Evolutionary conservation across 2,888 invertebrate species (phyloP), one percentile per base, ranked within the genome.

Genomic region (Dyspetes luteomarginatus): DNA sequence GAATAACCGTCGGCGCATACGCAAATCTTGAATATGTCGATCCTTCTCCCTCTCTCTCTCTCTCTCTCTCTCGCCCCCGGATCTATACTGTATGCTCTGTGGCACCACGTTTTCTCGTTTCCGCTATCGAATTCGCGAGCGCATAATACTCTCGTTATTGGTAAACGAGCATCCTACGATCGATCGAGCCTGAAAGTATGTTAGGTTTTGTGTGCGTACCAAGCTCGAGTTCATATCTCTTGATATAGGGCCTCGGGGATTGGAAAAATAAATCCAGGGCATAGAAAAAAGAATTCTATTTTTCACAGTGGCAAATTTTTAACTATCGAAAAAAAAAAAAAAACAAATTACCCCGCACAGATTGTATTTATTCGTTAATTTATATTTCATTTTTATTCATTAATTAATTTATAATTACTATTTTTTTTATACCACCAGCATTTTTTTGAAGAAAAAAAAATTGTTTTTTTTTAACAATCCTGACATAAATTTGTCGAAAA

Each of bases 101-200:
- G 43, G n/a, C 26, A 4, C 43, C 17, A 45, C 55, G 55, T 22
- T 56, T 64, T 74, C 62, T 50, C 65, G 45, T 55, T 52, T 55
- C 43, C 48, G 19, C 50, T 60, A 58, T 60, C 71, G 48, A 64
- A 74, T 74, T 74, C 73, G 65, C 64, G 45, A 74, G 55, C 30
- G 65, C 55, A 65, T 74, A 74, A 74, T 74, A 65, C 73, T 65
- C 73, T 74, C 64, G 73, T 56, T 74, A 74, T 56, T 65, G 55
- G 55, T 30, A 74, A 74, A 45, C 64, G 73, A 64, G 65, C 56
- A 55, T 73, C 45, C 65, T 24, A 22, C 30, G 50, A 56, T 74
- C 65, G 73, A 65, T 74, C 9, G 55, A 4, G 22, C 30, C 30
- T 12, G 24, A n/a, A 4, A 1, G 4, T 5, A 43, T 30, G 3